A percentile compares a stretch with the other conserved stretches of the same genome.
These are phyloP conservation scores for Conus canariensis DNA, from an alignment of 2,888 invertebrate species.

Conservation along the genomic window DNA sequence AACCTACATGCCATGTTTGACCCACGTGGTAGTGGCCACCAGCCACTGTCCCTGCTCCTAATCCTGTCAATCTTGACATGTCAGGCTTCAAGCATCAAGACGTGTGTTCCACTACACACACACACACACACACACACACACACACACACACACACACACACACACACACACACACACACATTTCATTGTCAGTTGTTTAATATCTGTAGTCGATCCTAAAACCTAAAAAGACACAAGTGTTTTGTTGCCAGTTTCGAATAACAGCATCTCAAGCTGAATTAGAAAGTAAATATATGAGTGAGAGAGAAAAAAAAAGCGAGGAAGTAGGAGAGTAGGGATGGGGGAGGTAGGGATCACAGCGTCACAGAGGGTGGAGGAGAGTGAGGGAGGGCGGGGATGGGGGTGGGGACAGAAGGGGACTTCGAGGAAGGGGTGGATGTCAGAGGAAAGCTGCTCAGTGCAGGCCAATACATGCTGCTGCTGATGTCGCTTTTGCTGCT, in stretches of 20 bases:
- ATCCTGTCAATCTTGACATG: too few species aligned
- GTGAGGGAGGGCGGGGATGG: conserved; percentile 51
- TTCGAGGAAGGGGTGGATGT: conserved; percentile 63
- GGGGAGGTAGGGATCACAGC: conserved; percentile 57
- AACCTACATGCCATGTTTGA: too few species aligned
- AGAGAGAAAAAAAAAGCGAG: neutral
- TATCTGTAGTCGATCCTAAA: too few species aligned
- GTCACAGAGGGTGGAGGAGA: conserved; percentile 16
- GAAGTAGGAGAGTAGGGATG: conserved; percentile 52
- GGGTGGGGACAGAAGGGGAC: conserved; percentile 54
- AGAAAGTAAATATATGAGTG: neutral
- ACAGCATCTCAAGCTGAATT: neutral
- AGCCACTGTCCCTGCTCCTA: too few species aligned
- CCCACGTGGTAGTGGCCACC: too few species aligned
- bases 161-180: neutral
- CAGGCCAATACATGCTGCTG: conserved; percentile 62
- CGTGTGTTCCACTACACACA: neutral
- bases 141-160: neutral
- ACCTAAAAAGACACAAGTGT: neutral
- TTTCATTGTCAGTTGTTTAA: too few species aligned
- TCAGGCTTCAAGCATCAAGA: too few species aligned
- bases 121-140: neutral
- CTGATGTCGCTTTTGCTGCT: neutral
- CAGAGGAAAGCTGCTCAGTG: conserved; percentile 67
- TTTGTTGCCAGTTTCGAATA: too few species aligned